phyloP scores from a whole-genome alignment of 2,797 vertebrate genomes.

The Spinus pinus region DNA sequence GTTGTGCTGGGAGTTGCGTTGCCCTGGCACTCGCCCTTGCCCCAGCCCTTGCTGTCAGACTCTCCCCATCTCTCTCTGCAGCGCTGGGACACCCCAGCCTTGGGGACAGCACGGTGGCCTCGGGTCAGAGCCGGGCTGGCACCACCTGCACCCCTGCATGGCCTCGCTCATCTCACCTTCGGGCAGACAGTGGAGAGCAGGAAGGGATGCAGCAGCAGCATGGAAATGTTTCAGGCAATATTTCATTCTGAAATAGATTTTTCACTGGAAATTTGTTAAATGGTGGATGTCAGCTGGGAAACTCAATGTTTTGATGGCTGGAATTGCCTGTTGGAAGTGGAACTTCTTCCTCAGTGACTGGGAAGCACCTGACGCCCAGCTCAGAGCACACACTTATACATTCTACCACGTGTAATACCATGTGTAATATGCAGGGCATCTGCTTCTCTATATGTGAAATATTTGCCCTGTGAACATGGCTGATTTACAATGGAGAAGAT shows the following conservation, averaged over 20 bases:
- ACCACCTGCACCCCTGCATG: not conserved
- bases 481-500: not conserved
- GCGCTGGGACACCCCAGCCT: not conserved
- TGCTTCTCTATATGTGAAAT: not conserved
- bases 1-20: not conserved
- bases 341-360: not conserved
- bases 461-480: not conserved
- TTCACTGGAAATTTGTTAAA: conserved; percentile 2
- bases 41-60: rapidly evolving
- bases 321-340: not conserved
- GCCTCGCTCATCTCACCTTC: rapidly evolving
- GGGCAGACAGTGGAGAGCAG: not conserved
- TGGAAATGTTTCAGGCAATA: not conserved
- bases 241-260: not conserved
- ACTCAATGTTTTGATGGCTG: not conserved
- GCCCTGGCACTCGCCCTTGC: rapidly evolving
- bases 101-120: not conserved
- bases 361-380: not conserved
- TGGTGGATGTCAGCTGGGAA: not conserved
- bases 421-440: not conserved
- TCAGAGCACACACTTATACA: not conserved
- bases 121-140: not conserved
- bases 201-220: not conserved
- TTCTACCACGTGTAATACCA: not conserved
- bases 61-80: not conserved